Evolutionary conservation across 2,113 vertebrate genomes (phyloP), one percentile per base, ranked within the genome.

Genomic region (Psephotus haematonotus): DNA sequence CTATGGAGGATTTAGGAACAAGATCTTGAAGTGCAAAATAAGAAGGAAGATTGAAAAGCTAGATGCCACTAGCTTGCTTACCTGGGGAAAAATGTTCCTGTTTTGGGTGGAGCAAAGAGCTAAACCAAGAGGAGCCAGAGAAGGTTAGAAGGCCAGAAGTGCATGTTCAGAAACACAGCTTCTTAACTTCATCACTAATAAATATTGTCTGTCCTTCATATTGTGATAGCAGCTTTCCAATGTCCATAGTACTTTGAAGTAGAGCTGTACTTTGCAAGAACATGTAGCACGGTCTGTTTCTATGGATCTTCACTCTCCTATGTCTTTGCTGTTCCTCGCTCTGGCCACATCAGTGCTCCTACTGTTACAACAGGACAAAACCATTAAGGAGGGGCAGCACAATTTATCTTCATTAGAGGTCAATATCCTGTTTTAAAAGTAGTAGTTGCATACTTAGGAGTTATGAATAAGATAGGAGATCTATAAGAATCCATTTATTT

Each of bases 81-180:
- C 4, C 33, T 65, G 33, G 27, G 72, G 77, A 68, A 53, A 67
- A 29, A 67, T 29, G 19, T 43, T 46, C 17, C 53, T 88, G 19
- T 2, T 88, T 80, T 31, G 28, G 6, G 7, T 63, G 12, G 0
- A 0, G 22, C 8, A n/a, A 65, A 86, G 31, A 15, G 53, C 7
- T 46, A 82, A 83, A 35, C 23, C 5, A 71, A 64, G 53, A 72
- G 33, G 13, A 91, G 25, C 7, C 6, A 35, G 2, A 1, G 7
- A 20, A 76, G 35, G 1, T 35, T 52, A 47, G 25, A 57, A 41
- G 29, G 7, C 27, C 71, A 11, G 17, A 77, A 62, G 14, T 69
- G 17, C 24, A 28, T 15, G 18, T 33, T 46, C 52, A 84, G 43
- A 87, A 46, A 9, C 46, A 82, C 27, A 59, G 28, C 2, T 7